A percentile compares a stretch with the other conserved stretches of the same genome.
These are phyloP conservation scores for Myrmecophaga tridactyla DNA, from an alignment of 2,113 vertebrate genomes.

Conservation along the genomic window DNA sequence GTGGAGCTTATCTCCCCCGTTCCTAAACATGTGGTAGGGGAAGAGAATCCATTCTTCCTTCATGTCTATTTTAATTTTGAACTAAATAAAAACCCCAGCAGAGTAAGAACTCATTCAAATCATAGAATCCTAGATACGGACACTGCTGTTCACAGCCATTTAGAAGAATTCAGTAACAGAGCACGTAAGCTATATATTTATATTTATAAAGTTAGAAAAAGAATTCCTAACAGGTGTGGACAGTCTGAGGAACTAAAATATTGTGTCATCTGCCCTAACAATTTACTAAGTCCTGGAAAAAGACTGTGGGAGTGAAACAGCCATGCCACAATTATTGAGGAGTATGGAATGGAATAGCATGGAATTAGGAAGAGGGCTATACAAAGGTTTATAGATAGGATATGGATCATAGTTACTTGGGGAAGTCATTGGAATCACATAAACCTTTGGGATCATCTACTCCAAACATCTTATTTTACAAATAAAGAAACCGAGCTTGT, in stretches of 20 bases:
- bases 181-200: not conserved
- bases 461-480: not conserved
- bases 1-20: not conserved
- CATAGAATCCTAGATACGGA: not conserved
- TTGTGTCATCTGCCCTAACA: not conserved
- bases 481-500: not conserved
- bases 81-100: not conserved
- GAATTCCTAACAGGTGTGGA: not conserved
- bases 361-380: not conserved
- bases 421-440: not conserved
- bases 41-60: not conserved
- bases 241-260: not conserved
- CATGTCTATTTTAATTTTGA: slow-evolving; percentile 15
- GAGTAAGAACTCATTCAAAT: not conserved
- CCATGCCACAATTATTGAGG: not conserved
- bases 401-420: not conserved
- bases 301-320: not conserved
- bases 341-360: rapidly evolving
- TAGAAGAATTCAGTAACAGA: not conserved
- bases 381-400: not conserved
- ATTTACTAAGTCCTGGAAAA: not conserved
- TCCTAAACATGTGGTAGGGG: not conserved
- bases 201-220: not conserved
- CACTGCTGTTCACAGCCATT: not conserved
- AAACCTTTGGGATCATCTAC: not conserved